Conservation (phyloP, 2,797 vertebrate species). For the Coreius guichenoti region DNA sequence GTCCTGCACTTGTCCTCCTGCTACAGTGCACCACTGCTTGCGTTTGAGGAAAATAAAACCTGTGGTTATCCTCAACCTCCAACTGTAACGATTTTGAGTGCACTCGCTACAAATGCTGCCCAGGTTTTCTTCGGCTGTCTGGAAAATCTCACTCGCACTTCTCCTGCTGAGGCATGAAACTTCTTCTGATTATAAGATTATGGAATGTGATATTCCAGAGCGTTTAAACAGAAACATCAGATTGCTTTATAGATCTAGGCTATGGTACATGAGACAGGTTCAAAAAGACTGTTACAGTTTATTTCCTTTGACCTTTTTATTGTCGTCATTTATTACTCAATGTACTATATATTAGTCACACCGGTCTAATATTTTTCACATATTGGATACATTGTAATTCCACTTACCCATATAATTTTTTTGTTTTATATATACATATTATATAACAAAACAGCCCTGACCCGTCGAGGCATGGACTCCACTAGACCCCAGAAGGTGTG, state of each 20-base stretch:
- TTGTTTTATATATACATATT: too few species aligned
- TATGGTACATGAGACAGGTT: not conserved
- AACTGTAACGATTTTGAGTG: not conserved
- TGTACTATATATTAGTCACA: not conserved
- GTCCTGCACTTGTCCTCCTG: not conserved
- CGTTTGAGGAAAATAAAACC: not conserved
- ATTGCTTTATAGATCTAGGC: not conserved
- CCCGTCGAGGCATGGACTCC: too few species aligned
- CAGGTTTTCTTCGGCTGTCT: constrained; percentile 3
- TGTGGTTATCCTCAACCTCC: constrained; percentile 3
- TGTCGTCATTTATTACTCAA: not conserved
- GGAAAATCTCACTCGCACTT: constrained; percentile 20
- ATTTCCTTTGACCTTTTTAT: constrained; percentile 10
- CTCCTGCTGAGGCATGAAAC: constrained; percentile 12
- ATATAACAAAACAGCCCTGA: too few species aligned
- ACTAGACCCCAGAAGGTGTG: too few species aligned
- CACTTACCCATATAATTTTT: not conserved
- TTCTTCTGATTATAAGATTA: constrained; percentile 2
- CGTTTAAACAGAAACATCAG: not conserved
- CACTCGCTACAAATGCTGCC: not conserved
- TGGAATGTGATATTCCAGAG: not conserved
- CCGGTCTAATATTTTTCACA: not conserved
- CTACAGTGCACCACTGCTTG: not conserved
- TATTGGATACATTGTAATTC: not conserved
- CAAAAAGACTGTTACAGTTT: not conserved